Base-by-base conservation (phyloP, 2,113 vertebrate genomes). In the Mastomys natalensis region DNA sequence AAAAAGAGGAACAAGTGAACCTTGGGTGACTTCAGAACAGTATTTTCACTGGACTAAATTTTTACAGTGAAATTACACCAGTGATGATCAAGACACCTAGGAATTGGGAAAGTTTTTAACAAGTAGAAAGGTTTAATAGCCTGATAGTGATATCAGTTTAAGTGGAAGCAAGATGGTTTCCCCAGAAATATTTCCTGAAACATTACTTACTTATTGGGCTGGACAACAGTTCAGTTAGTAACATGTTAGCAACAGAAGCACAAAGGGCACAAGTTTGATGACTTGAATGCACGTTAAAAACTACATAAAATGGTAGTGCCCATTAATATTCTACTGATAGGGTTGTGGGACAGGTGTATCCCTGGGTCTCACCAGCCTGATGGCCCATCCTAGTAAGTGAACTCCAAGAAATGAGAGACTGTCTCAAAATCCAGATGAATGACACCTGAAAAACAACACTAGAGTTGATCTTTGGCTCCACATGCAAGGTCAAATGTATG, bases 321-420 rank as follows among this genome's bases (percentile, higher is more conserved):
- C 8, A 11, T 12, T 68, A 48, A 12, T 17, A 64, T 7, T 34
- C 11, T 13, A 48, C 4, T 34, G 60, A 16, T 13, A 7, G 26
- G 15, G 26, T 5, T 4, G 10, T 7, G 0, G 10, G 10, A 51
- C 17, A 86, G 2, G 17, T 34, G 10, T 1, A 37, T 86, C 5
- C 17, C 5, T 68, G 29, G 62, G 43, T 5, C 43, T 29, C 62
- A 68, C 45, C 16, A 68, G 5, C 17, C 43, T 13, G 29, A 48
- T 0, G 48, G 5, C 5, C 5, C 48, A 68, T 31, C 62, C 43
- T 86, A 21, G 40, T 34, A 64, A 11, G 8, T 21, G 40, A 86
- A 3, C 9, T 66, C 17, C 84, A 48, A 19, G 10, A 17, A 86
- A 66, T 48, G 29, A 48, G 17, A 8, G 43, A 48, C 4, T 37